Base-by-base conservation (phyloP, 2,113 vertebrate genomes). In the Platysternon megacephalum region DNA sequence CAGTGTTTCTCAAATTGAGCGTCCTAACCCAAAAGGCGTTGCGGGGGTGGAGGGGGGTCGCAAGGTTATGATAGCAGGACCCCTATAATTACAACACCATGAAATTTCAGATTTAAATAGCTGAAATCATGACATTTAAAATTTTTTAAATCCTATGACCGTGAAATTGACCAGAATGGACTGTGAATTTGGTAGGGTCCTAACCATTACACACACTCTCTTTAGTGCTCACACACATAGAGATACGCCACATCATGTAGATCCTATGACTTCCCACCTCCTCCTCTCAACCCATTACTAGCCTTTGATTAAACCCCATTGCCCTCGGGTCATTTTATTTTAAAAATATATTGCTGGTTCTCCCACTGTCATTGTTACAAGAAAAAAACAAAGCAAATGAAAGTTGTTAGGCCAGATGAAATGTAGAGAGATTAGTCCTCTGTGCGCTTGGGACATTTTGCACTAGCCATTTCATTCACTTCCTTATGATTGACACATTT, bases 251-350 rank as follows among this genome's bases (percentile, higher is more conserved):
- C 13, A 4, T 68, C 16, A 48, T 22, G 4, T 3, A 3, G 24
- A 49, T 14, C 0, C 0, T 1, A 6, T 84, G 79, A 21, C n/a
- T 56, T 29, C 4, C 29, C 35, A 9, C 2, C 74, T 84, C 24
- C 6, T 79, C 2, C 56, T 35, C 68, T 1, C 0, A 24, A 48
- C 11, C 39, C 0, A 0, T 26, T 44, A 3, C 26, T 21, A 1
- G 2, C 2, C 61, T 89, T 91, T 7, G 44, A 55, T 5, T 44
- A 52, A 91, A 81, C 1, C 2, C 12, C 2, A 24, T 68, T 5
- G 0, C 4, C 83, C n/a, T 84, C 61, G 11, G 10, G 13, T 93
- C 5, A 1, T 4, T 65, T 46, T 22, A 81, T 12, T 24, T 78
- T 8, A 35, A 58, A 3, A 35, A 13, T 79, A 49, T 5, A 6